Evolutionary conservation across 1,140 invertebrate genomes (phyloP), one percentile per base, ranked within the genome.

Genomic region (Yoshiicerus persimilis): DNA sequence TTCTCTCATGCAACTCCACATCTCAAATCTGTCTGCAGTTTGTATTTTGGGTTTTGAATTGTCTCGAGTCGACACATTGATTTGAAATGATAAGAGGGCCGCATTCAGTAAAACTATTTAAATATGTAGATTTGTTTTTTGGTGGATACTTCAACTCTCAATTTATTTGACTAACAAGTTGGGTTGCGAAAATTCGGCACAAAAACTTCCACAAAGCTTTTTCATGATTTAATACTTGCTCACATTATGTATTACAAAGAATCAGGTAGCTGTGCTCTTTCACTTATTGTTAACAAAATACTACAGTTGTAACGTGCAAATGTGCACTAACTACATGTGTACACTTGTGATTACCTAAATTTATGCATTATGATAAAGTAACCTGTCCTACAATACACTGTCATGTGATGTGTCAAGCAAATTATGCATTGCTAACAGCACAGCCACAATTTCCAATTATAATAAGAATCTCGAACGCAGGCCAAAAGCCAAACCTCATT

Each of bases 1-100:
- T 80, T 80, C 75, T 80, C 75, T 80, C 75, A 80, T 80, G 75
- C 75, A 80, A 80, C 32, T 80, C 75, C 75, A 80, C 75, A 36
- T 38, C 75, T 80, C 75, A n/a, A 80, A 80, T 80, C 32, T 80
- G 75, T 38, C 75, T 80, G 25, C 66, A 70, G 66, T 16, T 70
- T 70, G 25, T 30, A 70, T 27, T 32, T 36, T 77, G 70, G 27
- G 32, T 20, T 34, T 16, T 32, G 75, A 34, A 80, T 20, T 80
- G 32, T 38, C 75, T 80, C 23, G 11, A 38, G 30, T 80, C 8
- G 30, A 70, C 47, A 70, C 27, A 30, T 16, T 30, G 75, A 80
- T 34, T 34, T 6, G 9, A 80, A 3, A 38, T 80, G 30, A 20
- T 38, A 38, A 23, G 6, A 36, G 30, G 27, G 30, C 25, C 30